Conservation (phyloP, 2,797 vertebrate genomes). For the Hydrolagus colliei region DNA sequence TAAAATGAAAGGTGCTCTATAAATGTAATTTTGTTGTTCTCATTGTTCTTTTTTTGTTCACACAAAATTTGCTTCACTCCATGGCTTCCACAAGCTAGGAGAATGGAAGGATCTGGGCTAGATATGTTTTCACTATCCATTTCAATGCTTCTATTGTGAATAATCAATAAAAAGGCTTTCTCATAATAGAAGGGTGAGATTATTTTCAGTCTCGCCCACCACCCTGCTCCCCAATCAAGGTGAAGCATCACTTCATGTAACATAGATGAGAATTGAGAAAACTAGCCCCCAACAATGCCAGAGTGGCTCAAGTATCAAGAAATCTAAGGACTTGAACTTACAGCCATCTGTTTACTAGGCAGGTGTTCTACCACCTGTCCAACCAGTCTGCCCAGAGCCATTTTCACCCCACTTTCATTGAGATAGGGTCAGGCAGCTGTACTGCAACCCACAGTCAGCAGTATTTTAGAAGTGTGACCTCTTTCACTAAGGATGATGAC, state of each 20-base stretch:
- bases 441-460: background rate
- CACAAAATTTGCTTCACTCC: too few relatives aligned
- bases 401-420: background rate
- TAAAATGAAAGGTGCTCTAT: too few relatives aligned
- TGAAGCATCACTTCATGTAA: background rate
- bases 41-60: too few relatives aligned
- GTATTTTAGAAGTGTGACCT: background rate
- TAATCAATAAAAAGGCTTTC: background rate
- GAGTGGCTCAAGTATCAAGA: constrained; percentile 11
- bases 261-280: background rate
- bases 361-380: constrained; percentile 30
- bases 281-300: constrained; percentile 23
- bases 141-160: constrained; percentile 15
- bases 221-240: background rate
- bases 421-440: constrained; percentile 27
- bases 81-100: too few relatives aligned
- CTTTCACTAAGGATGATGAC: background rate
- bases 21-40: too few relatives aligned
- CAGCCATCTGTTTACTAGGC: constrained; percentile 19
- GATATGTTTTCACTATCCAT: background rate
- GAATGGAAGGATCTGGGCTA: background rate
- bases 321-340: background rate
- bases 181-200: background rate
- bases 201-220: background rate
- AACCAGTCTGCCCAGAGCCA: constrained; percentile 19